These are phyloP conservation scores for Falco punctatus DNA, from an alignment of 2,113 vertebrate genomes.

Conservation along the genomic window DNA sequence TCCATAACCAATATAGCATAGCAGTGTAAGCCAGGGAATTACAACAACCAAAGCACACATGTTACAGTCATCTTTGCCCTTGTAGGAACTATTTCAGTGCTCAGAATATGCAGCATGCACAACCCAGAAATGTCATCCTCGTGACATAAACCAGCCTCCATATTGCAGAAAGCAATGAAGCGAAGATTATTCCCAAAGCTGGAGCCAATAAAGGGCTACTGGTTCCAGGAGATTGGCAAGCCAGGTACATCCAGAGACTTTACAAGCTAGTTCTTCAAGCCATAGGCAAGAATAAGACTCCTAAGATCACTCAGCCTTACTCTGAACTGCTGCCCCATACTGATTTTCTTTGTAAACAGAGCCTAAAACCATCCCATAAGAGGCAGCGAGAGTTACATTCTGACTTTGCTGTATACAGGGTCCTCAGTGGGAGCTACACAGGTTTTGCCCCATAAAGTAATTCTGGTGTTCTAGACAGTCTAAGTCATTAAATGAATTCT, in stretches of 20 bases:
- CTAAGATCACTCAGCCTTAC: neutral
- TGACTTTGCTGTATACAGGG: neutral
- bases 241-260: neutral
- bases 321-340: neutral
- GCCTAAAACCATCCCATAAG: slow-evolving; percentile 20
- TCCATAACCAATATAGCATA: neutral
- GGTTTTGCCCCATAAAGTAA: slow-evolving; percentile 58
- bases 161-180: neutral
- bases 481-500: slow-evolving; percentile 57
- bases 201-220: neutral
- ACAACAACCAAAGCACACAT: neutral
- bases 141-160: neutral
- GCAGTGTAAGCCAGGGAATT: neutral
- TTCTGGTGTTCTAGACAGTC: slow-evolving; percentile 43
- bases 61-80: neutral
- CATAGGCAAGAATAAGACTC: neutral
- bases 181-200: neutral
- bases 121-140: neutral
- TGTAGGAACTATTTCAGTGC: neutral
- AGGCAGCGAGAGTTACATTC: neutral
- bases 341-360: slow-evolving; percentile 21
- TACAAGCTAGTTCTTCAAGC: neutral
- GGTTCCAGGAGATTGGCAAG: neutral
- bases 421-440: slow-evolving; percentile 18
- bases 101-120: neutral